phyloP scores from a whole-genome alignment of 2,113 vertebrate species.

The Stigmatopora argus region DNA sequence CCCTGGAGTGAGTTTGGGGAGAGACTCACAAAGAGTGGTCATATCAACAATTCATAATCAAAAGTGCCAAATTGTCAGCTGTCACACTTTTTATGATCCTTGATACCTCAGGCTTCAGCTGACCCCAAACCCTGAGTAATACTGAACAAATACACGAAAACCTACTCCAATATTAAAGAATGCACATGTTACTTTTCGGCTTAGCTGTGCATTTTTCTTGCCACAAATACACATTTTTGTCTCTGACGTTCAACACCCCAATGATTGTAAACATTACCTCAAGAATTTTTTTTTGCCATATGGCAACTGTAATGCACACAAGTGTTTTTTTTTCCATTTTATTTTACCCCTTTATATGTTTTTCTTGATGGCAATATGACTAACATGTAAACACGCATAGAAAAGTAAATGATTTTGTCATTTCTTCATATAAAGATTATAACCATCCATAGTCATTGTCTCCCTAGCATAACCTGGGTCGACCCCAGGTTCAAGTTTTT shows the following conservation, averaged over 20 bases:
- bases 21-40: conserved; percentile 66
- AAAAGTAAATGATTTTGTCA: too few species aligned
- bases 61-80: conserved; percentile 78
- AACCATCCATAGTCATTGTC: too few species aligned
- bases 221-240: not conserved
- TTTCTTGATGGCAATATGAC: too few species aligned
- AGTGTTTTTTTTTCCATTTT: not conserved
- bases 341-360: too few species aligned
- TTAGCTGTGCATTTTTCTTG: conserved; percentile 6
- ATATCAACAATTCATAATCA: conserved; percentile 78
- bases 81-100: conserved; percentile 75
- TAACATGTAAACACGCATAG: too few species aligned
- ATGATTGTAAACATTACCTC: not conserved
- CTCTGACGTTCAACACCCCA: not conserved
- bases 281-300: not conserved
- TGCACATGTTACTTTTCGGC: conserved; percentile 10
- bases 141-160: conserved; percentile 18
- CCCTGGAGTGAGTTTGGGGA: conserved; percentile 74
- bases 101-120: conserved; percentile 61
- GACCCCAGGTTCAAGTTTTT: too few species aligned
- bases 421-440: too few species aligned
- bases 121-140: conserved; percentile 49
- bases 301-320: too few species aligned
- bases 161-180: conserved; percentile 8
- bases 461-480: too few species aligned